Base-by-base conservation (phyloP, 2,797 vertebrate species). In the Oryzias dopingdopingensis region DNA sequence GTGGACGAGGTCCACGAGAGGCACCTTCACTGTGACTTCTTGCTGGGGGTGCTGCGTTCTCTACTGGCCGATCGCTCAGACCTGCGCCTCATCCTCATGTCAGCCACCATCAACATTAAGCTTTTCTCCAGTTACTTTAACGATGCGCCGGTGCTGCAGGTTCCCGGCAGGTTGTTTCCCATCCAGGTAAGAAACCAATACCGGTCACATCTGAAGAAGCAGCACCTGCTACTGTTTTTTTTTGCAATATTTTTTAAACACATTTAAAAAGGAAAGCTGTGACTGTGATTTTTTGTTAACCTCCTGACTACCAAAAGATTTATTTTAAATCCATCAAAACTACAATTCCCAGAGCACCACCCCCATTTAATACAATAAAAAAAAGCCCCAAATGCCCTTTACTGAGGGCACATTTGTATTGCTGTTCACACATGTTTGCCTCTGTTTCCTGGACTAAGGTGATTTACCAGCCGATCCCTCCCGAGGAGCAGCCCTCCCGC, bases 1-100 rank as follows among this genome's bases (percentile, higher is more conserved):
- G 92, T 94, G 42, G 96, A 98, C 0, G 96, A 98, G 60, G 96
- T 96, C 7, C 96, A 98, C 0, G 96, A 98, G 88, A 86, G 96
- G 1, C 96, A 96, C 48, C 92, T 98, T 5, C 94, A 96, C 70
- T 91, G 92, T 0, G 95, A 98, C 77, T 94, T 97, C 75, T 92
- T 98, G 0, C 88, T 98, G 2, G 96, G 96, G 0, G 89, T 97
- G 26, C 86, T 98, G 10, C 91, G 89, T 0, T 75, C 89, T 0
- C 89, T 98, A 14, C 82, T 96, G n/a, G 68, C 82, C 0, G 0
- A 41, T 0, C 88, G 93, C 0, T 84, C 91, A 0, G 90, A 93
- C 80, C 86, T 96, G 24, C 93, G 92, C 15, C 88, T 98, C 68
- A 72, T 98, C 56, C 93, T 98, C 57, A 98, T 98, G 96, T 98